phyloP scores from a whole-genome alignment of 2,113 vertebrate genomes.

The Baryphthengus martii region DNA sequence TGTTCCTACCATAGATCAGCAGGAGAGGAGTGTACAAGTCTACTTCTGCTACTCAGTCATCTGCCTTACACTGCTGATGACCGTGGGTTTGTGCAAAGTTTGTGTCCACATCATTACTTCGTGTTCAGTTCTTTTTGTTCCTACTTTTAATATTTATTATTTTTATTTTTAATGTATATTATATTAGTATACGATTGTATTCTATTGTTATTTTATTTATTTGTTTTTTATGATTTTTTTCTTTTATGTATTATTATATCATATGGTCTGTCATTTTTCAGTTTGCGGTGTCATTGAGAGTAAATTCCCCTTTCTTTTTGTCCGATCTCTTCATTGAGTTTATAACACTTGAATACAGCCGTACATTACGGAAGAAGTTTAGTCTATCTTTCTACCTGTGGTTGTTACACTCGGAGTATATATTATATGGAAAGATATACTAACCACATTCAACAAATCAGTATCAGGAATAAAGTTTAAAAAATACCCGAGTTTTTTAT shows the following conservation, averaged over 20 bases:
- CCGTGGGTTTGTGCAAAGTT: background rate
- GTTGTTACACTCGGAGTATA: background rate
- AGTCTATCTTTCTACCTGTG: background rate
- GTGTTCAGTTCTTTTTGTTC: background rate
- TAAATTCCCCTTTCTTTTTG: background rate
- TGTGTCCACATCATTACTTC: background rate
- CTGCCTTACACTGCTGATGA: background rate
- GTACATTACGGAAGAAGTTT: background rate
- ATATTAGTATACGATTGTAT: background rate
- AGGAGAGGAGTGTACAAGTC: background rate
- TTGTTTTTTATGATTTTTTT: background rate
- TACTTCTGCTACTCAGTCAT: background rate
- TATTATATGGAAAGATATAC: background rate
- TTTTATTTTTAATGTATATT: background rate
- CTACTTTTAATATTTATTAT: background rate
- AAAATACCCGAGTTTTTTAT: background rate
- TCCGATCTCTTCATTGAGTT: background rate
- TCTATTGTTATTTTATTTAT: background rate
- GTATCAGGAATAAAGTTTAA: background rate
- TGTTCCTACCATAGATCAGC: background rate
- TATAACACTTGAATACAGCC: background rate
- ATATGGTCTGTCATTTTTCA: background rate
- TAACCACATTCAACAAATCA: background rate
- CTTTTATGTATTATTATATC: background rate
- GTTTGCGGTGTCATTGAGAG: background rate